phyloP scores from a whole-genome alignment of 2,113 vertebrate species.

The Callorhinus ursinus region DNA sequence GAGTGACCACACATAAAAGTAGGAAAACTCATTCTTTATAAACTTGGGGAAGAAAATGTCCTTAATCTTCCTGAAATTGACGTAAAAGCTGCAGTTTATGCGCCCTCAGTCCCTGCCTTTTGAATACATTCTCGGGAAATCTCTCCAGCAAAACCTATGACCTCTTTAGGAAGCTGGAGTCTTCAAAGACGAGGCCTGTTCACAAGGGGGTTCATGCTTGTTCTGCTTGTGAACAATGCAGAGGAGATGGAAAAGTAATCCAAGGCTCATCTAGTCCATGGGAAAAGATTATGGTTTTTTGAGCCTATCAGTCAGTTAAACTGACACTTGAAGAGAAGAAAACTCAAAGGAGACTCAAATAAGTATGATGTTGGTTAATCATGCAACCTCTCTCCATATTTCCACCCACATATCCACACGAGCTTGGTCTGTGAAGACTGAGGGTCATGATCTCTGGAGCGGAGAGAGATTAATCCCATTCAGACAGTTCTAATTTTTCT shows the following conservation, averaged over 20 bases:
- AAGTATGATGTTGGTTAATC: background rate
- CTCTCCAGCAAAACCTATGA: background rate
- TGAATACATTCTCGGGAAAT: background rate
- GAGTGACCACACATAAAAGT: constrained; percentile 49
- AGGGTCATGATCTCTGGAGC: background rate
- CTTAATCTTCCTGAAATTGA: background rate
- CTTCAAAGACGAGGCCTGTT: background rate
- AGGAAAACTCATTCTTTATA: constrained; percentile 22
- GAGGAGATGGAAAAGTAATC: background rate
- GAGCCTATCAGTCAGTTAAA: background rate
- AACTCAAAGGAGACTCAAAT: background rate
- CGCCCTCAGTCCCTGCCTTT: background rate
- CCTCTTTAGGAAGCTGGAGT: background rate
- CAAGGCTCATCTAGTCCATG: no score
- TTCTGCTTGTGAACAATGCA: background rate
- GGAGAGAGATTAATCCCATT: background rate
- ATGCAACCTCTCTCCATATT: background rate
- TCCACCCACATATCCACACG: background rate
- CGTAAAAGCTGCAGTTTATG: background rate
- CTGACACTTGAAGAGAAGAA: background rate
- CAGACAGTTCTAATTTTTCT: background rate
- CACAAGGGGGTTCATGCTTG: background rate
- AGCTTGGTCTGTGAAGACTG: background rate
- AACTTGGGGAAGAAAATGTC: constrained; percentile 13
- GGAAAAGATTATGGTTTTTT: background rate